A percentile compares a stretch with the other conserved stretches of the same genome.
These are phyloP conservation scores for Calyptomena viridis DNA, from an alignment of 2,113 vertebrate genomes.

Conservation along the genomic window DNA sequence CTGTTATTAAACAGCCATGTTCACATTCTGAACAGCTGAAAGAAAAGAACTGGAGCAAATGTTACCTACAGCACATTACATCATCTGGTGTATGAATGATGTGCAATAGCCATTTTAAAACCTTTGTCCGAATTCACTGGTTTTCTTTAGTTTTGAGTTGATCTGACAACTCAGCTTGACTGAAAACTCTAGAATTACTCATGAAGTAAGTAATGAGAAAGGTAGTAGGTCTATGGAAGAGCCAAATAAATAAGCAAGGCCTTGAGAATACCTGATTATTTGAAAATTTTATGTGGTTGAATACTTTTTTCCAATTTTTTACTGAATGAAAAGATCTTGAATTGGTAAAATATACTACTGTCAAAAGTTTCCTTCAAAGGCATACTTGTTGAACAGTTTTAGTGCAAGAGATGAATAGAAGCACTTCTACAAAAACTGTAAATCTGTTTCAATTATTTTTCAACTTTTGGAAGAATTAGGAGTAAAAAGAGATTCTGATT, in stretches of 20 bases:
- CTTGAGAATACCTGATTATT: background rate
- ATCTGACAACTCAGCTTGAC: background rate
- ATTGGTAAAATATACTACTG: background rate
- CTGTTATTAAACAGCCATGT: background rate
- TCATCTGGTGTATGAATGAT: background rate
- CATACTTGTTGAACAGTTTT: no score
- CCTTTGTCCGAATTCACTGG: background rate
- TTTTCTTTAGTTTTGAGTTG: background rate
- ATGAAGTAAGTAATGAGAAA: background rate
- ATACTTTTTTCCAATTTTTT: background rate
- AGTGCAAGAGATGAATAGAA: background rate
- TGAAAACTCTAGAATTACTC: background rate
- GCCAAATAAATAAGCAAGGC: background rate
- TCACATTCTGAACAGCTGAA: background rate
- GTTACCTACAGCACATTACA: background rate
- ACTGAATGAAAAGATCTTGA: background rate
- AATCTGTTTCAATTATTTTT: background rate
- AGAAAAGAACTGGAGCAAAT: background rate
- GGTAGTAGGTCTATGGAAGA: background rate
- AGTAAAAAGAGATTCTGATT: accelerated
- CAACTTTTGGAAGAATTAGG: background rate
- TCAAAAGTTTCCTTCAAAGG: background rate
- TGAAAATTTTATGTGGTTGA: background rate
- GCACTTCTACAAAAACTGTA: background rate
- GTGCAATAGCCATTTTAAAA: background rate